Evolutionary conservation across 2,113 vertebrate species (phyloP), one percentile per base, ranked within the genome.

Genomic region (Plestiodon gilberti): DNA sequence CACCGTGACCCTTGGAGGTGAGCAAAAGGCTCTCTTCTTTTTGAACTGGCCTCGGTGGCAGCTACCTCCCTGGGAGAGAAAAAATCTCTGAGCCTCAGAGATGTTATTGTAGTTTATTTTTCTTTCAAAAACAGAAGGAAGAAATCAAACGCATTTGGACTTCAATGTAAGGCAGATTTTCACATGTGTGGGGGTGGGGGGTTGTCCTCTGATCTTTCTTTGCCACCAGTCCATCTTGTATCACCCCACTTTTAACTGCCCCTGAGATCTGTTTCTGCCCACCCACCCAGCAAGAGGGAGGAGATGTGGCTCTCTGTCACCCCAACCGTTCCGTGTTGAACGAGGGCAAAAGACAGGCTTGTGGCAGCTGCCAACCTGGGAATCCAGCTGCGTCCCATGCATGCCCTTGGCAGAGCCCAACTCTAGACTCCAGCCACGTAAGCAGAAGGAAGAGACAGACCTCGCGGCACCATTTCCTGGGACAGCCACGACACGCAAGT

Each of bases 21-120:
- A 0, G 7, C 11, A 0, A 0, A 33, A 65, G 52, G 1, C 61
- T 5, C 0, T 0, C 15, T 67, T 78, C 61, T 59, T 67, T 73
- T 84, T 84, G 87, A 88, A 79, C 40, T 20, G 38, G 6, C 57
- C 82, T 33, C 30, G 40, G 61, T n/a, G 62, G 6, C 33, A 3
- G 43, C 82, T 67, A 0, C 43, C 62, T 84, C 6, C 87, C 67
- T 55, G 64, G 28, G 28, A 65, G 6, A 14, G 28, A 40, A 67
- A 52, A 55, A 20, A 13, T 30, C 25, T 14, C 78, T 30, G 30
- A 35, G 35, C 30, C 48, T 33, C 86, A 78, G 65, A 61, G 22
- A 57, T 40, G 38, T 79, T 22, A 67, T 7, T 74, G 65, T n/a
- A 86, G 55, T 86, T 79, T 73, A 79, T 7, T 55, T 73, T 38